phyloP scores from a whole-genome alignment of 1,140 invertebrate species.

The Agrypnia vestita region DNA sequence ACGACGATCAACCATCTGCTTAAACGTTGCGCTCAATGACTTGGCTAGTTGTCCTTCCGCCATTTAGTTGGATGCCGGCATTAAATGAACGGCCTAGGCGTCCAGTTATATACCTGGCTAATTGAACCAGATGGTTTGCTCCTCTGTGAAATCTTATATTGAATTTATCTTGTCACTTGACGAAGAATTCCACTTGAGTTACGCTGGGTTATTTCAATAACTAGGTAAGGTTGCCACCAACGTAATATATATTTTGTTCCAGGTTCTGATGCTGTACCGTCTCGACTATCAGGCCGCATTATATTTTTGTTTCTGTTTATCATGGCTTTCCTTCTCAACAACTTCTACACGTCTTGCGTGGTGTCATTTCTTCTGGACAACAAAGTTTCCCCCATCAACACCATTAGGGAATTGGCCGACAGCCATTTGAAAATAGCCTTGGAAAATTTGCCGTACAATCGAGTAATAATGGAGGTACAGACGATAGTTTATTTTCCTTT shows the following conservation, averaged over 20 bases:
- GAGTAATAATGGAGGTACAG: constrained; percentile 26
- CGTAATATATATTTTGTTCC: neutral
- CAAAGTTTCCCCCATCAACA: constrained; percentile 28
- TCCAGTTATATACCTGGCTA: too few species aligned
- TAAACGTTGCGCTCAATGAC: too few species aligned
- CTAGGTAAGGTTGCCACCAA: neutral
- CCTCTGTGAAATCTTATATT: too few species aligned
- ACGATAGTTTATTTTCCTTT: neutral
- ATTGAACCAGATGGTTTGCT: too few species aligned
- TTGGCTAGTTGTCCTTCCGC: too few species aligned
- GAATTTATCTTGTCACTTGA: too few species aligned
- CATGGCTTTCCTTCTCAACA: constrained; percentile 62
- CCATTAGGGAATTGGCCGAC: constrained; percentile 36
- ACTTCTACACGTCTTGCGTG: constrained; percentile 65
- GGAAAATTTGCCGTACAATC: constrained; percentile 26
- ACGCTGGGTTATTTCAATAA: too few species aligned
- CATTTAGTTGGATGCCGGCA: too few species aligned
- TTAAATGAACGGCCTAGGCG: too few species aligned
- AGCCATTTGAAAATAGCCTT: constrained; percentile 31
- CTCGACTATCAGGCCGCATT: constrained; percentile 26
- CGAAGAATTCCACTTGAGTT: too few species aligned
- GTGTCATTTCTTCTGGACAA: constrained; percentile 62
- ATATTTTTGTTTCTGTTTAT: constrained; percentile 29
- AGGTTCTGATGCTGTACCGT: constrained; percentile 28
- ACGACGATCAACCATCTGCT: too few species aligned